Evolutionary conservation across 2,113 vertebrate genomes (phyloP), one percentile per base, ranked within the genome.

Genomic region (Xiphorhynchus elegans): DNA sequence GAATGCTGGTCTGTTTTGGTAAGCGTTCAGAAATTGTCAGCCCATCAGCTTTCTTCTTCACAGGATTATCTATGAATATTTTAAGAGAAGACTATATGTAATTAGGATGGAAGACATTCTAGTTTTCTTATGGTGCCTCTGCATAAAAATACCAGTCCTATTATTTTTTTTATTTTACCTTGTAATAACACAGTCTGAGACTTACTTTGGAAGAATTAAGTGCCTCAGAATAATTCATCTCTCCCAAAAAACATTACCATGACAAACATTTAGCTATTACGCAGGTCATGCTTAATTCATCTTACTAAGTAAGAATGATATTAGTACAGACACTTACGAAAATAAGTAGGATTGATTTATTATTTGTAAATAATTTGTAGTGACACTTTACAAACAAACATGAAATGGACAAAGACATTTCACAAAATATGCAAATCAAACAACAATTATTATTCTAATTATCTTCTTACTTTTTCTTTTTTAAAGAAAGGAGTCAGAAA

Each of bases 281-380:
- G 11, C 18, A 59, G 55, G 53, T 92, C 85, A 95, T 98, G 91
- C 97, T 98, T 98, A 98, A 98, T 98, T 97, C 96, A 97, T 98
- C 97, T 97, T 94, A 97, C 91, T 95, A 96, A 97, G 94, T 85
- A 96, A 91, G 74, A 96, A 96, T 88, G 59, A 97, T 98, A 98
- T 97, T 97, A 97, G 86, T 92, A 95, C 68, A 96, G 97, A 96
- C 28, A 1, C 93, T 98, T 97, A 97, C 96, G 93, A 98, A 97
- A 98, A 97, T 98, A 98, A 97, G 97, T 96, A 95, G 93, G 88
- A 97, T 97, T 97, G 95, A 5, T 86, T 84, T 87, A 95, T 87
- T 96, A 90, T 96, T 91, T 92, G 80, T 73, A 95, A 95, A 93
- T 84, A 84, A 86, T 87, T 88, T 47, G 39, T 56, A 44, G n/a